phyloP scores from a whole-genome alignment of 2,113 vertebrate species.

The Aegithalos caudatus region DNA sequence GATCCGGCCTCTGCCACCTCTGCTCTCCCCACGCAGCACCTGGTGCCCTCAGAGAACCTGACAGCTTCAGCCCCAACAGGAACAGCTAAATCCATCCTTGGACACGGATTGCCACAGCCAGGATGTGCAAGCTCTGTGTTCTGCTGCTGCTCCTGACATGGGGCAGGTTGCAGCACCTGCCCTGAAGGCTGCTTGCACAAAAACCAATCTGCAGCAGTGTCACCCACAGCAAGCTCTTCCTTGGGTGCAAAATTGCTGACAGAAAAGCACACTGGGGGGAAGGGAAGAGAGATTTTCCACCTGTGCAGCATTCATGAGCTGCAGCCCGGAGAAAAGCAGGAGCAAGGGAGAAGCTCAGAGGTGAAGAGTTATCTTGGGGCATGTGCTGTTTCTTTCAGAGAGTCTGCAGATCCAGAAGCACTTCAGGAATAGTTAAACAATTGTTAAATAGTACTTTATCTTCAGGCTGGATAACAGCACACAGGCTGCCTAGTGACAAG shows the following conservation, averaged over 20 bases:
- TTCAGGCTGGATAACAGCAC: background rate
- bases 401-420: background rate
- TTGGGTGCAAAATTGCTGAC: background rate
- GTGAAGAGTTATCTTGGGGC: background rate
- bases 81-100: background rate
- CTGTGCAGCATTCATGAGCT: background rate
- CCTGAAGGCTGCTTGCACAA: fast-evolving
- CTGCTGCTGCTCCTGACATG: fast-evolving
- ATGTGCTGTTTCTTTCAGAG: background rate
- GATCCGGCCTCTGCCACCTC: background rate
- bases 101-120: fast-evolving
- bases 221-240: background rate
- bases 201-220: background rate
- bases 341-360: background rate
- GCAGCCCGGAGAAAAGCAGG: background rate
- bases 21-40: background rate
- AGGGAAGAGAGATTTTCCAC: background rate
- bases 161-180: background rate
- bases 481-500: background rate
- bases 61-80: fast-evolving
- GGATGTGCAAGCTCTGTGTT: fast-evolving
- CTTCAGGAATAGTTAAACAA: background rate
- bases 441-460: conserved; percentile 12
- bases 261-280: fast-evolving
- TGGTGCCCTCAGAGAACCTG: background rate